These are phyloP conservation scores for Darevskia mixta DNA, from an alignment of 2,797 vertebrate species.

Conservation along the genomic window DNA sequence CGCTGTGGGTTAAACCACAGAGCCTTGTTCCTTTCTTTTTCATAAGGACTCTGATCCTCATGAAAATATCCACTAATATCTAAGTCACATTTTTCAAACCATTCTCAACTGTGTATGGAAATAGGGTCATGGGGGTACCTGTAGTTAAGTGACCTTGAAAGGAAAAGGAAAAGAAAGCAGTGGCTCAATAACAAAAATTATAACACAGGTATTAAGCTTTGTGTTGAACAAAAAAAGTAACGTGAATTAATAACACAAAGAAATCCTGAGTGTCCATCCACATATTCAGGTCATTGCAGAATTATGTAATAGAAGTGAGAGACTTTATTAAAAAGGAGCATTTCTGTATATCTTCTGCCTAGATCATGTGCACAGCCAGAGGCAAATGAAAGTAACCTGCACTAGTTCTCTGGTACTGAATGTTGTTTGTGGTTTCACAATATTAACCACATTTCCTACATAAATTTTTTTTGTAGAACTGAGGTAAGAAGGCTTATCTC, in stretches of 20 bases:
- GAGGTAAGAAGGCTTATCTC: neutral
- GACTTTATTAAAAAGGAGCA: neutral
- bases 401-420: neutral
- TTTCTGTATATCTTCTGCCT: neutral
- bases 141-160: too few relatives aligned
- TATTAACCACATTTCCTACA: neutral
- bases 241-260: neutral
- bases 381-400: fast-evolving
- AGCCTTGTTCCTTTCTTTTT: too few relatives aligned
- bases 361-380: neutral
- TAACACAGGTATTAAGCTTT: neutral
- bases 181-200: neutral
- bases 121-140: too few relatives aligned
- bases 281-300: neutral
- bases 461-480: neutral
- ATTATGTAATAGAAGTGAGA: neutral
- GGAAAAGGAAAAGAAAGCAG: too few relatives aligned
- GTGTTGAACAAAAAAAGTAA: neutral
- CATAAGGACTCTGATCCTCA: too few relatives aligned
- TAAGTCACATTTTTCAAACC: too few relatives aligned
- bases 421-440: neutral
- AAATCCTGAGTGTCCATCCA: neutral
- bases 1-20: too few relatives aligned
- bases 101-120: too few relatives aligned
- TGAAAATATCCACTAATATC: too few relatives aligned